Evolutionary conservation across 1,140 invertebrate genomes (phyloP).

Genomic region (Drosophila pandora): DNA sequence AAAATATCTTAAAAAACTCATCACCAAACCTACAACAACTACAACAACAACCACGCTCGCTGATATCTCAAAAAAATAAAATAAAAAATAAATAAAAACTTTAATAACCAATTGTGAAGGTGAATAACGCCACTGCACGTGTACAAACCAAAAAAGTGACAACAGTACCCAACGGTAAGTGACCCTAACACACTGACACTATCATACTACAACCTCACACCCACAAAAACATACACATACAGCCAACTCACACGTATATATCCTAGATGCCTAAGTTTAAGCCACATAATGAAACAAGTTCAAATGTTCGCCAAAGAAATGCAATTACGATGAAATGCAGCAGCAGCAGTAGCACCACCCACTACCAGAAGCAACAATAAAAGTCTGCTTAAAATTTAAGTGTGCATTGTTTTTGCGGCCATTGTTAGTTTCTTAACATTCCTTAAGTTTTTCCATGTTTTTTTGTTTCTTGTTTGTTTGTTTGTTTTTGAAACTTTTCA

Average conservation of each 20-base stretch:
- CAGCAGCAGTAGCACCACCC: slow-evolving; percentile 30
- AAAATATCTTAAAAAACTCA: slow-evolving; percentile 49
- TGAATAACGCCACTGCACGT: slow-evolving; percentile 98
- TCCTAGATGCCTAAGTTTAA: slow-evolving; percentile 52
- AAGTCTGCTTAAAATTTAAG: slow-evolving; percentile 60
- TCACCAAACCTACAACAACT: slow-evolving; percentile 68
- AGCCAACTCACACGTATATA: slow-evolving; percentile 11
- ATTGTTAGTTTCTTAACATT: slow-evolving; percentile 54
- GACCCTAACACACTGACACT: slow-evolving; percentile 62
- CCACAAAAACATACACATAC: slow-evolving; percentile 23
- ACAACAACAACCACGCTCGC: slow-evolving; percentile 64
- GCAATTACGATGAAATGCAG: slow-evolving; percentile 72
- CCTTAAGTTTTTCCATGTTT: slow-evolving; percentile 43
- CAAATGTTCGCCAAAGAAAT: slow-evolving; percentile 78
- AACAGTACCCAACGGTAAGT: slow-evolving; percentile 96
- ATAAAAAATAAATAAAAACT: slow-evolving; percentile 17
- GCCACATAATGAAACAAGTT: slow-evolving; percentile 75
- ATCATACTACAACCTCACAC: slow-evolving; percentile 11
- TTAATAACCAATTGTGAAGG: slow-evolving; percentile 86
- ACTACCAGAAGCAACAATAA: slow-evolving; percentile 34
- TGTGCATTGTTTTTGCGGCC: slow-evolving; percentile 60
- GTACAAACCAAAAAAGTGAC: slow-evolving; percentile 98
- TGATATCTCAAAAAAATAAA: slow-evolving; percentile 59
- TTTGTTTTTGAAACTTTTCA: slow-evolving; percentile 57
- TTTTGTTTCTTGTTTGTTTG: slow-evolving; percentile 25